Base-by-base conservation (phyloP, 2,113 vertebrate species). In the Empidonax alnorum region DNA sequence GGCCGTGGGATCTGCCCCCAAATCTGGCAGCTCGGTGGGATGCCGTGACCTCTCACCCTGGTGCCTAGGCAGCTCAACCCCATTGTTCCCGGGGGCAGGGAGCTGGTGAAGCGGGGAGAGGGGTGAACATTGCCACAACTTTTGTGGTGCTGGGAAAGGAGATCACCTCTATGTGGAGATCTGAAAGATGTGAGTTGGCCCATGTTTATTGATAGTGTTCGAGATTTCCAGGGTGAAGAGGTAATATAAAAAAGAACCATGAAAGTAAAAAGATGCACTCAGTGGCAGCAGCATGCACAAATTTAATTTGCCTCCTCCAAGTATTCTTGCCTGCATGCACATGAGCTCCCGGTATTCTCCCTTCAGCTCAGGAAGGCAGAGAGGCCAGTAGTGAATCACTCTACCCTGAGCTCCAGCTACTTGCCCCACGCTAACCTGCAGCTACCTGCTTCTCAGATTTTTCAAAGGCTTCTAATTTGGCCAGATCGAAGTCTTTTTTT, bases 1-100 rank as follows among this genome's bases (percentile, higher is more conserved):
- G 92, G 96, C 94, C 90, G 88, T 96, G 93, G 96, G 96, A 96
- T 96, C 88, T 96, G 95, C 94, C 92, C 94, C 90, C 75, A 73
- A 62, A 86, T 91, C 94, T 88, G 85, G 90, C 83, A 47, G 88
- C 88, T 84, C 87, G 1, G 90, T 91, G 92, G 95, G 92, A 77
- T 14, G 79, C 92, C 7, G 2, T 76, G 96, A 96, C 96, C 96
- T 82, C 79, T 93, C 76, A 59, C 92, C 94, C 95, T 66, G 81
- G 85, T 0, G 69, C 92, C 90, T 90, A 50, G 94, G 87, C 89
- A 88, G 92, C 78, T 89, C 42, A 14, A 72, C 83, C 53, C 90
- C 93, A 93, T 94, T 96, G 96, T 96, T 96, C 88, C 67, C 1
- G 0, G 47, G 71, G 67, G 39, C 87, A 84, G 85, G 77, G 15